phyloP scores from a whole-genome alignment of 92 coral and sea anemone species.

The Pocillopora meandrina region DNA sequence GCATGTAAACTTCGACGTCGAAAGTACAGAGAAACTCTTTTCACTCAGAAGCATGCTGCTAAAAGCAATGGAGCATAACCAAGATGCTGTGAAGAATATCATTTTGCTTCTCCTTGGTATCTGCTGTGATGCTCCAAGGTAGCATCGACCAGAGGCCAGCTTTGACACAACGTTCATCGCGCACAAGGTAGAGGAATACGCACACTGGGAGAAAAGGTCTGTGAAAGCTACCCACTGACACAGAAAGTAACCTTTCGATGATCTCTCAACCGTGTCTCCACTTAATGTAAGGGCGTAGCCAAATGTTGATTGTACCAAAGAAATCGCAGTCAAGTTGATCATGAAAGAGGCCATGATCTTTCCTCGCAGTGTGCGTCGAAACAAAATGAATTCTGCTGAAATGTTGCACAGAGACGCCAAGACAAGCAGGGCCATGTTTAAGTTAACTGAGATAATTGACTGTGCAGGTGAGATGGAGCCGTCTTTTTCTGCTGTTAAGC shows the following conservation, averaged over 20 bases:
- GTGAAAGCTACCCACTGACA: constrained; percentile 21
- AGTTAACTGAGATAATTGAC: constrained; percentile 12
- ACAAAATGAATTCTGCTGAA: constrained; percentile 3
- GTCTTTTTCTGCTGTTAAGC: neutral
- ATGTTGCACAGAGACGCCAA: constrained; percentile 10
- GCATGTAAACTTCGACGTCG: constrained; percentile 20
- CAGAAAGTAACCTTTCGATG: neutral
- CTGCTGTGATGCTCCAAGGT: neutral
- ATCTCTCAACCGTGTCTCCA: neutral
- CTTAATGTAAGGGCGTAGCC: neutral
- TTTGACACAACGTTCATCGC: constrained; percentile 14
- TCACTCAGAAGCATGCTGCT: neutral
- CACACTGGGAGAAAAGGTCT: neutral
- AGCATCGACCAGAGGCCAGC: neutral
- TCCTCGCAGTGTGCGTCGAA: constrained; percentile 7
- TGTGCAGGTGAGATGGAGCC: neutral
- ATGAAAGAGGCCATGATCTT: constrained; percentile 15
- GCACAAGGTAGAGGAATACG: constrained; percentile 20
- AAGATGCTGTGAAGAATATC: neutral
- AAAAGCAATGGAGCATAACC: constrained; percentile 13
- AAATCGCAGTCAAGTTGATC: constrained; percentile 15
- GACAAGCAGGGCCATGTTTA: constrained; percentile 1
- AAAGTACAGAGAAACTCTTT: neutral
- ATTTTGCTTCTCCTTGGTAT: neutral
- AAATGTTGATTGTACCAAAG: neutral